Percentiles rank a stretch among this genome's conserved stretches.
Conservation (phyloP, 92 coral and sea anemone species). For the Diadumene lineata region DNA sequence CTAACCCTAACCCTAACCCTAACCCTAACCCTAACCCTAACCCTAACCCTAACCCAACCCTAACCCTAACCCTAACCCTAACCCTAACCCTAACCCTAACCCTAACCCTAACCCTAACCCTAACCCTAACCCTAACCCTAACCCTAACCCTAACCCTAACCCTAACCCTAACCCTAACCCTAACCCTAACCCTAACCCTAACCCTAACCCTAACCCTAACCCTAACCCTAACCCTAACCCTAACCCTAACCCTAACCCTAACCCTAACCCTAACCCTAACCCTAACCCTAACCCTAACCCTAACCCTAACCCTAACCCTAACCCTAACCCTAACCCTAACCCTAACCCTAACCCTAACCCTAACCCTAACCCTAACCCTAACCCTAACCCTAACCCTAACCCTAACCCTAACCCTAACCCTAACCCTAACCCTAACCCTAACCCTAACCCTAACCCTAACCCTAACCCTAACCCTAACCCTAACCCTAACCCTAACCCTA, state of each 20-base stretch:
- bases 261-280: slow-evolving; percentile 42
- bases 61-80: slow-evolving; percentile 28
- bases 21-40: slow-evolving; percentile 37
- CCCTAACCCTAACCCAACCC: slow-evolving; percentile 23
- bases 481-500: slow-evolving; percentile 45
- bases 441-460: slow-evolving; percentile 38
- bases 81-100: slow-evolving; percentile 23
- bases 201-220: slow-evolving; percentile 47
- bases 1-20: slow-evolving; percentile 39
- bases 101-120: slow-evolving; percentile 36
- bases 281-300: slow-evolving; percentile 54
- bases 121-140: slow-evolving; percentile 41
- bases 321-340: slow-evolving; percentile 45
- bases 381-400: slow-evolving; percentile 49
- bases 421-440: slow-evolving; percentile 46
- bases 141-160: slow-evolving; percentile 40
- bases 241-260: slow-evolving; percentile 49
- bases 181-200: slow-evolving; percentile 46
- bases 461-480: slow-evolving; percentile 53
- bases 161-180: slow-evolving; percentile 40
- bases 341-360: slow-evolving; percentile 48
- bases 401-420: slow-evolving; percentile 47
- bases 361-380: slow-evolving; percentile 47
- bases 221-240: slow-evolving; percentile 48
- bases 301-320: slow-evolving; percentile 50